Evolutionary conservation across 2,113 vertebrate genomes (phyloP), one percentile per base, ranked within the genome.

Genomic region (Eolophus roseicapilla): DNA sequence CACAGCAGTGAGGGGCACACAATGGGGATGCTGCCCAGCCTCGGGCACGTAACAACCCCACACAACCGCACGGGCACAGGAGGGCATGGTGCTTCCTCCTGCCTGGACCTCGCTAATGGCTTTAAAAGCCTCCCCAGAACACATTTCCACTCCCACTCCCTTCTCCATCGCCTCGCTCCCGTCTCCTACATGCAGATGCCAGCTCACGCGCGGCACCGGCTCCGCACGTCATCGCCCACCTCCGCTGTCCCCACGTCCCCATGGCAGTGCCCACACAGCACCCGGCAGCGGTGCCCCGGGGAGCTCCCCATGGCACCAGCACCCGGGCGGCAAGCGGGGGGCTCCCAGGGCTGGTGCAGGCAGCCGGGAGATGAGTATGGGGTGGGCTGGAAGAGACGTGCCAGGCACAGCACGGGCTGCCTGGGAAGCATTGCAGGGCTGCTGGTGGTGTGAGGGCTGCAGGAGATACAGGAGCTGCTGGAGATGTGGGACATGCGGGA

Each of bases 171-270:
- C 93, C 82, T 57, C 65, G 1, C 65, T 92, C 41, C 85, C 35
- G 0, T 68, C 96, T 96, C 94, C 96, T 43, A 83, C 95, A 86
- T 21, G 28, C 93, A 91, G 93, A 16, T 83, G 80, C 93, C 96
- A 95, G 95, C 95, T 96, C 95, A 95, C 39, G 31, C 5, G 39
- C 33, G 3, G 71, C 12, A 60, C 91, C n/a, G 10, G 96, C 93
- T 95, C 88, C 29, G 13, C 86, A 11, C 91, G 93, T 96, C 93
- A 92, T n/a, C 44, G 47, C 93, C 95, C 93, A 88, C 93, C 93
- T 77, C 94, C 86, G 6, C 86, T 41, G 89, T 74, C 89, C 91
- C 68, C 3, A 13, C 25, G 0, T 49, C 64, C 90, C 90, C 68
- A 2, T 7, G 55, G 33, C 7, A 18, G 8, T 8, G 67, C 96